Conservation (phyloP, 1,140 invertebrate species). For the Lucilia sericata region DNA sequence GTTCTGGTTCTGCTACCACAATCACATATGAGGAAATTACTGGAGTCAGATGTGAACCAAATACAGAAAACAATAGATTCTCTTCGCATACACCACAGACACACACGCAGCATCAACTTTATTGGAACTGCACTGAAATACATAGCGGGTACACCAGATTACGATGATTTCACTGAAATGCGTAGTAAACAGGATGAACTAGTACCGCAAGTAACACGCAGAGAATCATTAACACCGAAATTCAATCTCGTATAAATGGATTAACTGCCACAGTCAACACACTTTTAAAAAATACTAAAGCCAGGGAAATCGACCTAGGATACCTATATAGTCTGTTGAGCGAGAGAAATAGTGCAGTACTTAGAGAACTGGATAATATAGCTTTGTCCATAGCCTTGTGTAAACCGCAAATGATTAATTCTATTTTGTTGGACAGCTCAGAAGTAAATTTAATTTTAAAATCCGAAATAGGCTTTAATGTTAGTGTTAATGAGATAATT, state of each 20-base stretch:
- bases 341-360: background rate
- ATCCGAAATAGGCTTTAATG: background rate
- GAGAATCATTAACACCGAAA: too few species aligned
- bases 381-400: background rate
- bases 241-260: too few species aligned
- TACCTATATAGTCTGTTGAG: background rate
- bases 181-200: too few species aligned
- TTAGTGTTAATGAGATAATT: background rate
- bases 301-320: background rate
- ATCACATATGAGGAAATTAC: slow-evolving; percentile 47
- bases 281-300: too few species aligned
- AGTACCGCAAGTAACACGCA: too few species aligned
- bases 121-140: slow-evolving; percentile 46
- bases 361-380: background rate
- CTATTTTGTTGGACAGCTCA: background rate
- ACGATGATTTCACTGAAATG: slow-evolving; percentile 38
- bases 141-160: slow-evolving; percentile 42
- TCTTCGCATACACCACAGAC: slow-evolving; percentile 39
- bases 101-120: slow-evolving; percentile 46
- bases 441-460: background rate
- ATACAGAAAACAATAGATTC: slow-evolving; percentile 38
- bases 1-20: slow-evolving; percentile 45
- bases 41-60: slow-evolving; percentile 37
- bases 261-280: too few species aligned
- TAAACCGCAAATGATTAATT: background rate